phyloP scores from a whole-genome alignment of 2,888 invertebrate species.

The Hoplodrina ambigua region DNA sequence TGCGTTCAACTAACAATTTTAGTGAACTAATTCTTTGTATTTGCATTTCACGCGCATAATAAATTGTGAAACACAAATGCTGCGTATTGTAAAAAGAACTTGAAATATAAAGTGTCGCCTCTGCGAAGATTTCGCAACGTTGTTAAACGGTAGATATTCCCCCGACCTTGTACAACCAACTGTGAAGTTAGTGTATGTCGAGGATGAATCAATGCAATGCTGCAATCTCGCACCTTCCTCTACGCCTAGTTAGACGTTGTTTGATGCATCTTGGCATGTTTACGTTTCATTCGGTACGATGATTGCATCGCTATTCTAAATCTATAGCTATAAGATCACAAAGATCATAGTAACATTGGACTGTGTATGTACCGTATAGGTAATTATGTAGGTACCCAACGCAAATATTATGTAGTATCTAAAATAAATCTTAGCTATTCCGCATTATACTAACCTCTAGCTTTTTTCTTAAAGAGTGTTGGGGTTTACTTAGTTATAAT shows the following conservation, averaged over 20 bases:
- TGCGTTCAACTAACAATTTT: constrained; percentile 46
- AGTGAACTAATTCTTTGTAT: constrained; percentile 49
- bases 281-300: constrained; percentile 35
- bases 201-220: constrained; percentile 34
- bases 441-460: constrained; percentile 3
- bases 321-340: constrained; percentile 30
- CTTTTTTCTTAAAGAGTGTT: constrained; percentile 16
- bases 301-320: constrained; percentile 48
- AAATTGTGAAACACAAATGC: constrained; percentile 34
- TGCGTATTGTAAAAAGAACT: constrained; percentile 17
- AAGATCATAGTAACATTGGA: constrained; percentile 43
- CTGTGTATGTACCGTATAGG: constrained; percentile 35
- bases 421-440: constrained; percentile 8
- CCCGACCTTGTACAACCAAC: constrained; percentile 53
- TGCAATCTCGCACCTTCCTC: constrained; percentile 45
- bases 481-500: not conserved
- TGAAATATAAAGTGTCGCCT: constrained; percentile 33
- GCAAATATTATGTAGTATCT: not conserved
- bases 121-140: constrained; percentile 47
- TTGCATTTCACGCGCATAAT: constrained; percentile 30
- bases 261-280: constrained; percentile 61
- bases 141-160: constrained; percentile 39
- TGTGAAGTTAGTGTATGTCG: constrained; percentile 34
- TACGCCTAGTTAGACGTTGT: constrained; percentile 38
- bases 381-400: constrained; percentile 9